Percentiles rank a stretch among this genome's conserved stretches.
These are phyloP conservation scores for Allolobophora icterica DNA, from an alignment of 2,888 invertebrate species.

Conservation along the genomic window DNA sequence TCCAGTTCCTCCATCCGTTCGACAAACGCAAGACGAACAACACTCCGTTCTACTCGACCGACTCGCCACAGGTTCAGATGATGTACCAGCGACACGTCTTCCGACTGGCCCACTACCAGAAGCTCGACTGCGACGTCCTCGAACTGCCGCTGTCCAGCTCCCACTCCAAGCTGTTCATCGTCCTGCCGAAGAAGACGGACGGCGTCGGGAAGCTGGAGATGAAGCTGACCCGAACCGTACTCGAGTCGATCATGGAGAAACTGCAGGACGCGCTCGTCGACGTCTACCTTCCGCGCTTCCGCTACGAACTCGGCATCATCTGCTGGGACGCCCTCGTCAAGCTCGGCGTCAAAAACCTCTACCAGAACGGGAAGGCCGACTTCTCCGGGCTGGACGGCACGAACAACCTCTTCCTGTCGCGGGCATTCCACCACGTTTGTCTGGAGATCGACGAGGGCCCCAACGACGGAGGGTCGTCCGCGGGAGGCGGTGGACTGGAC, in stretches of 20 bases:
- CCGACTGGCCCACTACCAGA: slow-evolving; percentile 40
- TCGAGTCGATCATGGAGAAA: slow-evolving; percentile 44
- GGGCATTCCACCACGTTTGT: slow-evolving; percentile 49
- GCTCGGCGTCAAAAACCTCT: slow-evolving; percentile 48
- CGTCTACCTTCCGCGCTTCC: slow-evolving; percentile 49
- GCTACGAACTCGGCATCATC: slow-evolving; percentile 47
- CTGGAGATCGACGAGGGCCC: slow-evolving; percentile 48
- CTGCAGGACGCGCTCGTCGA: slow-evolving; percentile 48
- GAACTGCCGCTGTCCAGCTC: slow-evolving; percentile 49
- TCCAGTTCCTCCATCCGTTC: slow-evolving; percentile 48
- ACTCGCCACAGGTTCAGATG: slow-evolving; percentile 48
- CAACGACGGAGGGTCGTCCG: slow-evolving; percentile 32
- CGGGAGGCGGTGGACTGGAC: slow-evolving; percentile 34
- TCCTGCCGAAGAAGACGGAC: slow-evolving; percentile 49
- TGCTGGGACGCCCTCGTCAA: slow-evolving; percentile 46
- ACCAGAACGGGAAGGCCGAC: slow-evolving; percentile 46
- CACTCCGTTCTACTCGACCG: slow-evolving; percentile 44
- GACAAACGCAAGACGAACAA: slow-evolving; percentile 47
- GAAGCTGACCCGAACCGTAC: slow-evolving; percentile 46
- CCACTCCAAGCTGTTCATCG: slow-evolving; percentile 46
- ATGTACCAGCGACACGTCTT: slow-evolving; percentile 48
- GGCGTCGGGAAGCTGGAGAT: slow-evolving; percentile 47
- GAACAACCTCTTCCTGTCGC: slow-evolving; percentile 45
- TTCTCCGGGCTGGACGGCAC: slow-evolving; percentile 47
- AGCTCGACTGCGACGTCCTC: slow-evolving; percentile 48